Evolutionary conservation across 2,888 invertebrate genomes (phyloP).

Genomic region (Orchesella flavescens): DNA sequence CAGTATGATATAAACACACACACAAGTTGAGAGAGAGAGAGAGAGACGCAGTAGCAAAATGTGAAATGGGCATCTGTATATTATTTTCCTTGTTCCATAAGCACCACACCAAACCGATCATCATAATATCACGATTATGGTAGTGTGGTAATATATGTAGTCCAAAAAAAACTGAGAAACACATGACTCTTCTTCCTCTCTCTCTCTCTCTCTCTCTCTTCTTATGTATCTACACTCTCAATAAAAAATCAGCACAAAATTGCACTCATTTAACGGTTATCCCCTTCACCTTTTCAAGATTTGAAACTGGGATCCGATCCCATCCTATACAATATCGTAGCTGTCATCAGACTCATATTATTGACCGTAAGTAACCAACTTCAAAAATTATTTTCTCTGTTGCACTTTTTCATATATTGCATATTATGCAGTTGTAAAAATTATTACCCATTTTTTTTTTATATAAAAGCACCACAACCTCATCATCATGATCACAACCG

Average conservation of each 20-base stretch:
- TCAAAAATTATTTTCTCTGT: slow-evolving; percentile 22
- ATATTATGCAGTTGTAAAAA: too few relatives aligned
- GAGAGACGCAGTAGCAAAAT: background rate
- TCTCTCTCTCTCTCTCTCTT: background rate
- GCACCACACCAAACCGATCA: too few relatives aligned
- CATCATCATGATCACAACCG: too few relatives aligned
- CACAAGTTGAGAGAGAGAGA: too few relatives aligned
- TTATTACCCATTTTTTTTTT: too few relatives aligned
- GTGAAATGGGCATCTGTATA: background rate
- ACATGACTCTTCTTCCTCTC: slow-evolving; percentile 1
- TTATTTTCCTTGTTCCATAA: background rate
- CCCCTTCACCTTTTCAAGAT: slow-evolving; percentile 9
- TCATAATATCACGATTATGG: background rate
- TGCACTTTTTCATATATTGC: too few relatives aligned
- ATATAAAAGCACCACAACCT: too few relatives aligned
- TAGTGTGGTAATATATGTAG: background rate
- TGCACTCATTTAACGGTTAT: slow-evolving; percentile 24
- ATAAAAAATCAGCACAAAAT: slow-evolving; percentile 9
- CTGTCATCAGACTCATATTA: slow-evolving; percentile 7
- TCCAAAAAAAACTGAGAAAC: background rate
- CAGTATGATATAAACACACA: too few relatives aligned
- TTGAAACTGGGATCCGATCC: background rate
- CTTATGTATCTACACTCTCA: slow-evolving; percentile 1
- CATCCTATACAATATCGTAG: background rate
- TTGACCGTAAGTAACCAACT: slow-evolving; percentile 19